Conservation (phyloP, 2,113 vertebrate species). For the Aleadryas rufinucha region DNA sequence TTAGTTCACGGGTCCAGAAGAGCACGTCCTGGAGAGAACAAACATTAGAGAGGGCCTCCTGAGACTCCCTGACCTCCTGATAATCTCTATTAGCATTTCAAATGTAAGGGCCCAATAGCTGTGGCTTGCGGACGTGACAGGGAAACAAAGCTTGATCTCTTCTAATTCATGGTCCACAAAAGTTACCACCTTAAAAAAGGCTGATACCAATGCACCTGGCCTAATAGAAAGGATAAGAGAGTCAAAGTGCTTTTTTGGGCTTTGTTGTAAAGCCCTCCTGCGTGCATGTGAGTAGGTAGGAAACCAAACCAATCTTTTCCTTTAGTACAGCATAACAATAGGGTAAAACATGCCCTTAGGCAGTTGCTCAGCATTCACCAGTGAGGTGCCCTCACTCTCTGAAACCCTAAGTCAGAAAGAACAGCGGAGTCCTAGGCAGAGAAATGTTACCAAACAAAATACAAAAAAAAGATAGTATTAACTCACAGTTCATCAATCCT, state of each 20-base stretch:
- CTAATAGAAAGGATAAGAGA: neutral
- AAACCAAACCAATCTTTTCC: neutral
- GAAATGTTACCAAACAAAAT: neutral
- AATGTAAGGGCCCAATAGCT: neutral
- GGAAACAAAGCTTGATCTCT: constrained; percentile 32
- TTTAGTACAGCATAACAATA: neutral
- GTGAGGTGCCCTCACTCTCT: neutral
- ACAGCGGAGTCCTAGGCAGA: neutral
- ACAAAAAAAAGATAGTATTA: neutral
- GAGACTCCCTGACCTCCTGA: constrained; percentile 12
- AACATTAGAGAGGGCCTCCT: neutral
- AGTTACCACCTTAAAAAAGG: neutral
- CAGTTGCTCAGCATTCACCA: neutral
- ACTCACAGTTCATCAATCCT: neutral
- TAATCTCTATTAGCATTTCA: constrained; percentile 63
- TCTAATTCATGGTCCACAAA: constrained; percentile 21
- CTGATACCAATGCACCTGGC: constrained; percentile 8
- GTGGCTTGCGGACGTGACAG: neutral
- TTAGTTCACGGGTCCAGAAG: neutral
- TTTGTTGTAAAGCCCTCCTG: neutral
- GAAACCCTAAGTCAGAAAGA: neutral
- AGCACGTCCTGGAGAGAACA: neutral
- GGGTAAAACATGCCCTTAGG: neutral
- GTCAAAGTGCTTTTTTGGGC: neutral
- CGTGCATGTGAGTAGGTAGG: neutral